These are phyloP conservation scores for Sapajus apella DNA, from an alignment of 2,113 vertebrate genomes.

Conservation along the genomic window DNA sequence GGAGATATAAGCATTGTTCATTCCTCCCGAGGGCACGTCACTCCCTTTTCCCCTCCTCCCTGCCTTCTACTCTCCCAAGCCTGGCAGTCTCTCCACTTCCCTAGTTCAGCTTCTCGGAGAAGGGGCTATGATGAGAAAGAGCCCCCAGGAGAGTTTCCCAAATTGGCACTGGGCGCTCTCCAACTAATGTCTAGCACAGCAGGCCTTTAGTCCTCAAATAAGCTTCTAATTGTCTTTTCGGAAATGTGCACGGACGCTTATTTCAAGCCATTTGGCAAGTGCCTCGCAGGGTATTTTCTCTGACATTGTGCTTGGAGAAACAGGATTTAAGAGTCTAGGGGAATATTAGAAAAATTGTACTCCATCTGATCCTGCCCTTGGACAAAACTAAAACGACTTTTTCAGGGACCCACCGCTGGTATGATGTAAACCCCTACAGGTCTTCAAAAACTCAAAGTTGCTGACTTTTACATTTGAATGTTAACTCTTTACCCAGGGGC, in stretches of 20 bases:
- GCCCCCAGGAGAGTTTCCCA: conserved; percentile 30
- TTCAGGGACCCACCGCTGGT: not conserved
- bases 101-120: conserved; percentile 14
- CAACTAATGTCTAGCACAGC: conserved; percentile 59
- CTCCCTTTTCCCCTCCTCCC: not conserved
- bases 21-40: not conserved
- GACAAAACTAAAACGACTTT: conserved; percentile 32
- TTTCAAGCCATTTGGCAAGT: conserved; percentile 71
- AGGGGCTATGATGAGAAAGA: conserved; percentile 3
- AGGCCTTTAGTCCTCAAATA: conserved; percentile 70
- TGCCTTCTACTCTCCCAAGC: not conserved
- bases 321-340: conserved; percentile 50
- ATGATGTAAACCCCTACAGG: not conserved
- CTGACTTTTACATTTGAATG: not conserved
- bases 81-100: not conserved
- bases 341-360: conserved; percentile 42
- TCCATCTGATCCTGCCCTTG: conserved; percentile 24
- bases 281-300: conserved; percentile 55
- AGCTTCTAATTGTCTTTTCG: conserved; percentile 75
- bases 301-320: conserved; percentile 52
- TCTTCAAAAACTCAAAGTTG: not conserved
- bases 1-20: not conserved
- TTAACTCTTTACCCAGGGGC: not conserved
- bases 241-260: conserved; percentile 52
- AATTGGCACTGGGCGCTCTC: conserved; percentile 59